Percentiles rank a stretch among this genome's conserved stretches.
phyloP scores from a whole-genome alignment of 2,113 vertebrate genomes.

The Sphaerodactylus townsendi region DNA sequence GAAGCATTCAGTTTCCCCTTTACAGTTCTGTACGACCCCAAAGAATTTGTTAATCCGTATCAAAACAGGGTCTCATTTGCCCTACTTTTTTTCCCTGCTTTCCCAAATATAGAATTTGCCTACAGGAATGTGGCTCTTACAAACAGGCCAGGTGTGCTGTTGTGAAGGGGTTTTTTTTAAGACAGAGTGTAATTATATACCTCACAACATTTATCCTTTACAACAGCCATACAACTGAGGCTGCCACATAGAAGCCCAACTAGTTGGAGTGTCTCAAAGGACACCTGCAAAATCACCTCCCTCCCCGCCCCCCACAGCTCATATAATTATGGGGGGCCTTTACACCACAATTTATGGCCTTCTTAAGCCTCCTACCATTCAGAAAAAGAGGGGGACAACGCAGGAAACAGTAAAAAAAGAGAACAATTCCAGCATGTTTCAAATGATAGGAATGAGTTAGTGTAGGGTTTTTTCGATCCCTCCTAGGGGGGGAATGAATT shows the following conservation, averaged over 20 bases:
- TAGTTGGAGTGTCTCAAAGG: slow-evolving; percentile 57
- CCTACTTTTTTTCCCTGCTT: background rate
- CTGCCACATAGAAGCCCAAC: slow-evolving; percentile 60
- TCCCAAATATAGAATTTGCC: slow-evolving; percentile 54
- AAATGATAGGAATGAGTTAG: slow-evolving; percentile 25
- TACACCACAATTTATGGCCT: slow-evolving; percentile 40
- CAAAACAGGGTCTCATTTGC: background rate
- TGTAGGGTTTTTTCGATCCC: slow-evolving; percentile 1
- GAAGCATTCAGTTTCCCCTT: too few relatives aligned
- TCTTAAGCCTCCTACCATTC: slow-evolving; percentile 23
- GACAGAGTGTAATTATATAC: slow-evolving; percentile 65
- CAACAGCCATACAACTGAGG: slow-evolving; percentile 56
- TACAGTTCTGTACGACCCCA: too few relatives aligned
- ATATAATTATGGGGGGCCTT: slow-evolving; percentile 48
- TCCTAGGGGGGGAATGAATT: slow-evolving; percentile 22
- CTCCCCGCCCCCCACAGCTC: slow-evolving; percentile 50
- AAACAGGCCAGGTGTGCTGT: slow-evolving; percentile 65
- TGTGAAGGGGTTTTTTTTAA: slow-evolving; percentile 43
- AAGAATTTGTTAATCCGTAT: too few relatives aligned
- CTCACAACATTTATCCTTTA: slow-evolving; percentile 67
- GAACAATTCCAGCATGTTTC: slow-evolving; percentile 21
- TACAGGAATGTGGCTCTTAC: slow-evolving; percentile 64
- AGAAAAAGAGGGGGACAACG: background rate
- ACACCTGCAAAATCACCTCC: slow-evolving; percentile 65
- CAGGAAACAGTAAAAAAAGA: background rate